Conservation (phyloP, 2,888 invertebrate species). For the Hypomecis punctinalis region DNA sequence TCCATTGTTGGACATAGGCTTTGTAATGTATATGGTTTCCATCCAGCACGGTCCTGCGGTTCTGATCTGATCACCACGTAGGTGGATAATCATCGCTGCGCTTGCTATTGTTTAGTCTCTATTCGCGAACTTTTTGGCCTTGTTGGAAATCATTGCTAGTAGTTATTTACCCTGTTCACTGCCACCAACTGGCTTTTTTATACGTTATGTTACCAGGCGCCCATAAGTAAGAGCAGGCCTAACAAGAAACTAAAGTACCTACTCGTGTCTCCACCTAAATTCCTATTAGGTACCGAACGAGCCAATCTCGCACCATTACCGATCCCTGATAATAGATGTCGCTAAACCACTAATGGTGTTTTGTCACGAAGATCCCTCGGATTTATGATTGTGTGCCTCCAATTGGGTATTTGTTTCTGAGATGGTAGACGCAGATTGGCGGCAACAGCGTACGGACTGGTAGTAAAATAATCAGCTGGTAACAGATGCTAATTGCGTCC, state of each 20-base stretch:
- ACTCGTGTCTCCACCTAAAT: conserved; percentile 26
- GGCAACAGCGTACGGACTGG: conserved; percentile 39
- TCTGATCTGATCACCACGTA: too few species aligned
- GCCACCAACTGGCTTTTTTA: too few species aligned
- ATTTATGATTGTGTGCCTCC: conserved; percentile 55
- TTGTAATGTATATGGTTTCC: too few species aligned
- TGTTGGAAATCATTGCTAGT: too few species aligned
- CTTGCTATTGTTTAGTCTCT: too few species aligned
- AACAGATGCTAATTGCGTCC: conserved; percentile 36
- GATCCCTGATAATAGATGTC: conserved; percentile 55
- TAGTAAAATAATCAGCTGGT: conserved; percentile 45
- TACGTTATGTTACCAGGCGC: neutral
- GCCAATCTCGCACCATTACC: conserved; percentile 52
- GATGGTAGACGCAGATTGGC: conserved; percentile 49
- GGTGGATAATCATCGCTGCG: too few species aligned
- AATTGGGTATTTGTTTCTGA: conserved; percentile 45
- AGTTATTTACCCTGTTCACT: too few species aligned
- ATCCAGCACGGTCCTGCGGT: too few species aligned
- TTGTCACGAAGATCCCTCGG: conserved; percentile 59
- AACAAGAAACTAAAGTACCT: neutral
- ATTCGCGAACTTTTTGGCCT: too few species aligned
- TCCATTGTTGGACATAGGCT: too few species aligned
- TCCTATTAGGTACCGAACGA: conserved; percentile 39
- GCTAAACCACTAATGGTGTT: conserved; percentile 51
- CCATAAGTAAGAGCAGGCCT: neutral